Percentiles rank a stretch among this genome's conserved stretches.
phyloP scores from a whole-genome alignment of 2,888 invertebrate species.

The Leistus spinibarbis region DNA sequence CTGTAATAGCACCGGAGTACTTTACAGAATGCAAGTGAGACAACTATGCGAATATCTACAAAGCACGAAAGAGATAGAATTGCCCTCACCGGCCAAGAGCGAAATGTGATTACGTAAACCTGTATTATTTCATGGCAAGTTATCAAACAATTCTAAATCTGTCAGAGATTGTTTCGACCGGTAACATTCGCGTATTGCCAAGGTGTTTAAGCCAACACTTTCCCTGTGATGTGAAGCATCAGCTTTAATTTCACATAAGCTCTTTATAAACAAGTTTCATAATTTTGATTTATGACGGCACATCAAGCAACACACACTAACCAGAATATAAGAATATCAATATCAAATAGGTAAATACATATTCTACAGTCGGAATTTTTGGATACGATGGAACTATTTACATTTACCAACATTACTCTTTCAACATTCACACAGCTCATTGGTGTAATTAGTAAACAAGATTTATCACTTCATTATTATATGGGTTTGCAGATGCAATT shows the following conservation, averaged over 20 bases:
- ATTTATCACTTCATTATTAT: no score
- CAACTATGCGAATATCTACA: not conserved
- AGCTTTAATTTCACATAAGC: conserved; percentile 10
- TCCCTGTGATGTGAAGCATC: not conserved
- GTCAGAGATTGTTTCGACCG: conserved; percentile 12
- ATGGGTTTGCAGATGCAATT: no score
- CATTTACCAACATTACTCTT: no score
- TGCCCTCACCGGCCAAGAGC: conserved; percentile 10
- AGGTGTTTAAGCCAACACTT: conserved; percentile 15
- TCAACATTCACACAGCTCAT: no score
- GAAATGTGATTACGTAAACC: conserved; percentile 12
- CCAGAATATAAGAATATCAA: not conserved
- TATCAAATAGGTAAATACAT: no score
- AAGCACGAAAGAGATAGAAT: conserved; percentile 1
- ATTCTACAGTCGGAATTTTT: no score
- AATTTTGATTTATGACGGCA: conserved; percentile 19
- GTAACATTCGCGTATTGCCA: conserved; percentile 2
- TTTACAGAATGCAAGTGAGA: not conserved
- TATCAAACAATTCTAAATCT: conserved; percentile 25
- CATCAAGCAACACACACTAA: conserved; percentile 15
- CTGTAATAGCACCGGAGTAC: not conserved
- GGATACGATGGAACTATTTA: no score
- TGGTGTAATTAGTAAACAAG: no score
- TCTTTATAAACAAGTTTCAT: conserved; percentile 15
- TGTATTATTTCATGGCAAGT: conserved; percentile 22